Evolutionary conservation across 2,113 vertebrate genomes (phyloP).

Genomic region (Calcarius ornatus): DNA sequence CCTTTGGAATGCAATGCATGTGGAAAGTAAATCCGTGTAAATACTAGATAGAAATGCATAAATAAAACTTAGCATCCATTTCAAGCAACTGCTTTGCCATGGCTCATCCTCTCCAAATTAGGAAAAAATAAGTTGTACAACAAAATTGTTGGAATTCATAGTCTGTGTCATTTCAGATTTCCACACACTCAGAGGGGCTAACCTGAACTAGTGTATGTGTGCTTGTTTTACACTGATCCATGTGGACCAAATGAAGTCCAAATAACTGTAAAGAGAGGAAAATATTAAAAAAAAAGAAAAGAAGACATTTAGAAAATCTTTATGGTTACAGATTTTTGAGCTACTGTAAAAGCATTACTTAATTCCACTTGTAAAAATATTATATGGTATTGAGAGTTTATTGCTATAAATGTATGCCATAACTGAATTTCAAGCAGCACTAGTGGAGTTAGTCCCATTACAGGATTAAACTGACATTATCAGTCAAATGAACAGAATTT

Average conservation of each 20-base stretch:
- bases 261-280: not conserved
- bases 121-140: not conserved
- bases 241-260: not conserved
- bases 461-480: not conserved
- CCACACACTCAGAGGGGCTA: no score
- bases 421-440: not conserved
- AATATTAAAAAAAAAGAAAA: fast-evolving
- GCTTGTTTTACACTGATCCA: not conserved
- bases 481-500: not conserved
- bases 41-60: not conserved
- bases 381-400: not conserved
- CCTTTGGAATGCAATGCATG: fast-evolving
- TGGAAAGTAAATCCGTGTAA: not conserved
- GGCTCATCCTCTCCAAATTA: not conserved
- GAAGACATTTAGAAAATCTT: not conserved
- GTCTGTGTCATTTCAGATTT: not conserved
- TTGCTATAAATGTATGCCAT: not conserved
- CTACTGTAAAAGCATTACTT: not conserved
- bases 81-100: not conserved
- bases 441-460: not conserved
- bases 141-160: not conserved
- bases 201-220: fast-evolving
- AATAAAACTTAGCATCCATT: not conserved
- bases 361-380: not conserved
- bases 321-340: not conserved